Percentiles rank a stretch among this genome's conserved stretches.
Evolutionary conservation across 2,113 vertebrate species (phyloP).

Genomic region (Kryptolebias marmoratus): DNA sequence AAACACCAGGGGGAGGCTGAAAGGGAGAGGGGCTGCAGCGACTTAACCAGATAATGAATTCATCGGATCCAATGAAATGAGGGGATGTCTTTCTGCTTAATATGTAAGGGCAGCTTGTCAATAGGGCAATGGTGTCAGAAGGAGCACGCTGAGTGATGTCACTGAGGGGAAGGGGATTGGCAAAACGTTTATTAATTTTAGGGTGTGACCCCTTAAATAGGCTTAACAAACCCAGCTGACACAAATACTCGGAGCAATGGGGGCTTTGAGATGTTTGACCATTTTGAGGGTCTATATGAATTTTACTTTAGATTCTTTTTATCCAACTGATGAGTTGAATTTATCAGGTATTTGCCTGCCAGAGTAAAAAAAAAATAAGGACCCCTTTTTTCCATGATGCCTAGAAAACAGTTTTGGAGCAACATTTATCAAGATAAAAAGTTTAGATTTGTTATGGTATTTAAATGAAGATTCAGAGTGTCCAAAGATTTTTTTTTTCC

Average conservation of each 20-base stretch:
- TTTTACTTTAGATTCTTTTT: neutral
- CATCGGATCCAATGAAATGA: conserved; percentile 55
- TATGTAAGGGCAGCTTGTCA: conserved; percentile 23
- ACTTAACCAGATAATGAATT: conserved; percentile 73
- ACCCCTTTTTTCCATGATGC: too few species aligned
- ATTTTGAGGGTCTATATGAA: fast-evolving
- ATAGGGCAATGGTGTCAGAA: conserved; percentile 34
- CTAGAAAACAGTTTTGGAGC: too few species aligned
- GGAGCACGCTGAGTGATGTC: conserved; percentile 10
- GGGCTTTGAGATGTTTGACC: neutral
- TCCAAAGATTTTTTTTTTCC: too few species aligned
- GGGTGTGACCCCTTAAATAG: conserved; percentile 27
- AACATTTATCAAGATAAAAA: neutral
- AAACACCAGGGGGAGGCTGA: conserved; percentile 52
- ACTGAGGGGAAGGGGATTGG: neutral
- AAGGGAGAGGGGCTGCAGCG: conserved; percentile 30
- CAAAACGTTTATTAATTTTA: conserved; percentile 5
- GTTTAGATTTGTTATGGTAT: neutral
- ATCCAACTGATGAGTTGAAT: neutral
- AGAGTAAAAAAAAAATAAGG: too few species aligned
- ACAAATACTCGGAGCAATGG: neutral
- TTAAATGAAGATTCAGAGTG: neutral
- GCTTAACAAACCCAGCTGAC: conserved; percentile 5
- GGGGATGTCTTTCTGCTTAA: conserved; percentile 42
- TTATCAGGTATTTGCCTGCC: too few species aligned